A percentile compares a stretch with the other conserved stretches of the same genome.
Evolutionary conservation across 1,140 invertebrate genomes (phyloP).

Genomic region (Pissodes strobi): DNA sequence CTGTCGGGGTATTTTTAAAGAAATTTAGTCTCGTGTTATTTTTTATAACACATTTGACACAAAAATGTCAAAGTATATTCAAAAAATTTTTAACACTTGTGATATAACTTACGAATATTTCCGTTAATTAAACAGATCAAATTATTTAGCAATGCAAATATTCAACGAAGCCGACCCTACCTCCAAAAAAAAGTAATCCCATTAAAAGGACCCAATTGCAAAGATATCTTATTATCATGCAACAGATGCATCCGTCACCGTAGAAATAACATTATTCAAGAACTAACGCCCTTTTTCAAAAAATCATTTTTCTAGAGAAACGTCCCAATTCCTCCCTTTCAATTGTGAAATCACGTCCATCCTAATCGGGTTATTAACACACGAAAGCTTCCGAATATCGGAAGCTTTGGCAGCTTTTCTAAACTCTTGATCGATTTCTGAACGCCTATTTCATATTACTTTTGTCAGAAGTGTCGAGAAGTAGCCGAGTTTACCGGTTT

Average conservation of each 20-base stretch:
- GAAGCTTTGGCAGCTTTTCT: conserved; percentile 35
- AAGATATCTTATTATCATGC: conserved; percentile 18
- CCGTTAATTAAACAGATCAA: no score
- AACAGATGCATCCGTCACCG: conserved; percentile 24
- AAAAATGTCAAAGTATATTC: no score
- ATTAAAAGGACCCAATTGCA: neutral
- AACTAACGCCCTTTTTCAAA: conserved; percentile 31
- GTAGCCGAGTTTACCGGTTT: neutral
- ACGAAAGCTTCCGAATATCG: conserved; percentile 30
- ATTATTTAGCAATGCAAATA: no score
- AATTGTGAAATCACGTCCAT: conserved; percentile 32
- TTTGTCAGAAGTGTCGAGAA: conserved; percentile 21
- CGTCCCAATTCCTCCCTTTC: conserved; percentile 28
- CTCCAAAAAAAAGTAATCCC: conserved; percentile 10
- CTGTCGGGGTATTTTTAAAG: no score
- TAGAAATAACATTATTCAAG: conserved; percentile 28
- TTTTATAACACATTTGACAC: no score
- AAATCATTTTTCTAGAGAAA: conserved; percentile 27
- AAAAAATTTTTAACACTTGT: no score
- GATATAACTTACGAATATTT: no score
- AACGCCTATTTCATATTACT: conserved; percentile 13
- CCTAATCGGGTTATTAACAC: conserved; percentile 36
- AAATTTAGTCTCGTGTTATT: no score
- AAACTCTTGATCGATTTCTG: conserved; percentile 33
- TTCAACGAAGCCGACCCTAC: no score